These are phyloP conservation scores for Armadillidium nasatum DNA, from an alignment of 1,140 invertebrate genomes.

Conservation along the genomic window DNA sequence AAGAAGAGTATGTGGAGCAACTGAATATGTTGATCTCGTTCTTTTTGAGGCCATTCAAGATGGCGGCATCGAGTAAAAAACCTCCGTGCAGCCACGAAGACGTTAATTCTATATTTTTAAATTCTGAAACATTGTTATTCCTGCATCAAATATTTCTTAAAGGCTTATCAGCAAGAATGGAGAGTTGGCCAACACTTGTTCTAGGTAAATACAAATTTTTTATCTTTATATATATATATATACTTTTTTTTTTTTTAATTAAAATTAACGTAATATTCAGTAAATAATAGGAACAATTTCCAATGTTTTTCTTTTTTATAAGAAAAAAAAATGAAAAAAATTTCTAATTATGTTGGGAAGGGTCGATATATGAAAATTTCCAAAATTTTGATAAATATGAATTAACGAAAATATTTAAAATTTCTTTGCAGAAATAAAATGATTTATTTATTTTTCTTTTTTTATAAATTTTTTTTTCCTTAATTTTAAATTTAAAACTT, in stretches of 20 bases:
- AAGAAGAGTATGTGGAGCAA: conserved; percentile 88
- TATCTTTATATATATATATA: background rate
- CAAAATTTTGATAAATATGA: no score
- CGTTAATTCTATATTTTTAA: conserved; percentile 91
- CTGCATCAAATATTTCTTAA: conserved; percentile 93
- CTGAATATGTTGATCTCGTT: conserved; percentile 87
- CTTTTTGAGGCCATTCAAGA: conserved; percentile 85
- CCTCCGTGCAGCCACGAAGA: conserved; percentile 90
- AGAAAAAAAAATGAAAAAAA: conserved; percentile 16
- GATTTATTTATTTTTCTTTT: no score
- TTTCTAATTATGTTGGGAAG: background rate
- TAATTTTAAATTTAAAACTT: no score
- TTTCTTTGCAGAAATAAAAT: no score
- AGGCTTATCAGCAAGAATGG: conserved; percentile 81
- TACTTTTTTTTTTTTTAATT: no score
- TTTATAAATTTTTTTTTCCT: no score
- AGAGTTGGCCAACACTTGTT: conserved; percentile 87
- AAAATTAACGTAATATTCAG: background rate
- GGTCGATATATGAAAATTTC: no score
- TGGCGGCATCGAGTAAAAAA: conserved; percentile 86
- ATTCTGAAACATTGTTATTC: conserved; percentile 89
- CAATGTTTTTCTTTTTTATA: background rate
- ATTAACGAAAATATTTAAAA: no score
- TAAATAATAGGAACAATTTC: conserved; percentile 22
- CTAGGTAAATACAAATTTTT: conserved; percentile 59